Evolutionary conservation across 2,113 vertebrate genomes (phyloP).

Genomic region (Genyomyrus donnyi): DNA sequence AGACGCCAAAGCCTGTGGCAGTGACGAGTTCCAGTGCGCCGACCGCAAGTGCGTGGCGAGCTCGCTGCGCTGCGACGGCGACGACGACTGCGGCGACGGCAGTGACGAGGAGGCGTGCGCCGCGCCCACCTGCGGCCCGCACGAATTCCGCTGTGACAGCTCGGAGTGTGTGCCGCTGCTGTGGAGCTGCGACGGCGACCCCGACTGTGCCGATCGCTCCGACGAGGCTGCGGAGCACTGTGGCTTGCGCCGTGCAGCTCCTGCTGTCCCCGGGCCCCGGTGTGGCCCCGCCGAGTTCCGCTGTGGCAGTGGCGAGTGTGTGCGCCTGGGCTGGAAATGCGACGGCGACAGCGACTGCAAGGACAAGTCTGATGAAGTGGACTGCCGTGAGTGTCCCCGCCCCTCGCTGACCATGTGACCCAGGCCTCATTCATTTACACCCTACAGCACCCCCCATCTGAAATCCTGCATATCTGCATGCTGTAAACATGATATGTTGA

Average conservation of each 20-base stretch:
- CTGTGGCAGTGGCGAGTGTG: slow-evolving; percentile 83
- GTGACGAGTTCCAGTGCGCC: slow-evolving; percentile 83
- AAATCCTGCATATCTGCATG: neutral
- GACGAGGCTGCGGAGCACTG: slow-evolving; percentile 78
- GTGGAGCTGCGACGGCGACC: slow-evolving; percentile 90
- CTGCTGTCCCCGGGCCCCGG: slow-evolving; percentile 43
- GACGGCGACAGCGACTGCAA: slow-evolving; percentile 94
- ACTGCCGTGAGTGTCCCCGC: slow-evolving; percentile 78
- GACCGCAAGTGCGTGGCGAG: slow-evolving; percentile 81
- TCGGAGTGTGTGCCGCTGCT: slow-evolving; percentile 80
- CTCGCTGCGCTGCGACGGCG: slow-evolving; percentile 80
- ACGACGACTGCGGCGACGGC: slow-evolving; percentile 82
- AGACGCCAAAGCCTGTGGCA: slow-evolving; percentile 69
- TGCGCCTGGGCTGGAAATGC: slow-evolving; percentile 86
- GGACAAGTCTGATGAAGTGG: slow-evolving; percentile 88
- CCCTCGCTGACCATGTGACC: neutral
- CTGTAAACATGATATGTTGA: neutral
- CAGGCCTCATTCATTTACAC: neutral
- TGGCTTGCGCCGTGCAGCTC: slow-evolving; percentile 40
- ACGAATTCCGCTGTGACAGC: slow-evolving; percentile 83
- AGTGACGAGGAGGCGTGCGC: slow-evolving; percentile 84
- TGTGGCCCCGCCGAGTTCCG: slow-evolving; percentile 75
- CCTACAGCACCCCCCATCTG: neutral
- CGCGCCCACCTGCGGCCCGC: slow-evolving; percentile 73
- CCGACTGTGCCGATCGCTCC: slow-evolving; percentile 81